Evolutionary conservation across 2,797 vertebrate genomes (phyloP).

Genomic region (Masticophis lateralis): DNA sequence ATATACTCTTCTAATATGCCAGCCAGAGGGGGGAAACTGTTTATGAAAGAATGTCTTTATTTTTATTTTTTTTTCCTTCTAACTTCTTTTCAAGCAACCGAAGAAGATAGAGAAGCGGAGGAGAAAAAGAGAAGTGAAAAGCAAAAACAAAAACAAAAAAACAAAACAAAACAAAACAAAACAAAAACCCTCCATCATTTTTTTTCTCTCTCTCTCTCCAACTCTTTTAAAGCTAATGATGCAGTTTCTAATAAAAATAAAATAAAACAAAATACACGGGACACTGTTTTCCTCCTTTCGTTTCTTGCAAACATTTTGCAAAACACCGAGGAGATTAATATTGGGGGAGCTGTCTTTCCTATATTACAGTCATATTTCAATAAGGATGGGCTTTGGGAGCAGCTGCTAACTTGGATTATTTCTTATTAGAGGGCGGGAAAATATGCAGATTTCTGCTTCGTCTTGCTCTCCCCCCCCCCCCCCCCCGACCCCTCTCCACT

Average conservation of each 20-base stretch:
- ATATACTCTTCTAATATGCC: conserved; percentile 80
- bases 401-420: conserved; percentile 72
- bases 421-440: conserved; percentile 73
- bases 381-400: conserved; percentile 69
- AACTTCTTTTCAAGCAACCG: not conserved
- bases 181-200: not conserved
- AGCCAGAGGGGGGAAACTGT: conserved; percentile 49
- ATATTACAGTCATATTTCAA: conserved; percentile 80
- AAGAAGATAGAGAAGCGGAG: conserved; percentile 30
- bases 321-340: conserved; percentile 71
- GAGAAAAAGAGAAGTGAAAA: conserved; percentile 38
- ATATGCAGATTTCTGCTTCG: conserved; percentile 55
- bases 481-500: not conserved
- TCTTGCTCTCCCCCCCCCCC: not conserved
- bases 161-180: too few species aligned
- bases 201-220: not conserved
- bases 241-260: conserved; percentile 72
- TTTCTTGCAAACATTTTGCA: conserved; percentile 19
- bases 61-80: conserved; percentile 17
- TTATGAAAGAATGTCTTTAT: too few species aligned
- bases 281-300: conserved; percentile 33
- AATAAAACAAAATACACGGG: conserved; percentile 70
- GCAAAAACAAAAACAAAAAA: conserved; percentile 30
- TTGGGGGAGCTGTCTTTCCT: conserved; percentile 69
- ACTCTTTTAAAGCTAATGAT: conserved; percentile 73